Evolutionary conservation across 2,888 invertebrate genomes (phyloP), one percentile per base, ranked within the genome.

Genomic region (Stenurella melanura): DNA sequence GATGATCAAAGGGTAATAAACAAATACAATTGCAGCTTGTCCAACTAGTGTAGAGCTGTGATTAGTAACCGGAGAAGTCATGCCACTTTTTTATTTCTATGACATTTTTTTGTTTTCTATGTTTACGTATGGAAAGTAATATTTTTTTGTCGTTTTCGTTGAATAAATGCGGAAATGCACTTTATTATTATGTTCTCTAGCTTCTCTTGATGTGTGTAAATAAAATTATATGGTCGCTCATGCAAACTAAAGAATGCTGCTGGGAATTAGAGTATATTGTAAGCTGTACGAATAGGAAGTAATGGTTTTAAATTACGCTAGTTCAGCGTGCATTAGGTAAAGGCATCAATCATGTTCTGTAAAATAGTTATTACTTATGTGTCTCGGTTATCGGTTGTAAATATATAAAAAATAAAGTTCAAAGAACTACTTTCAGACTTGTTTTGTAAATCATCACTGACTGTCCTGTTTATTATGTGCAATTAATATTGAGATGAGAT

Each of bases 261-360:
- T 50, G 50, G 50, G 50, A 50, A 50, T n/a, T 50, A 50, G 50
- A 50, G 50, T 50, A 50, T 50, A n/a, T 50, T 50, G 50, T n/a
- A 50, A n/a, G 50, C 50, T 50, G n/a, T 50, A n/a, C n/a, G 15
- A n/a, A 50, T 50, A 50, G 50, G 50, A 50, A 50, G 50, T n/a
- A 50, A n/a, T 50, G 50, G 50, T 50, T 50, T 50, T 50, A n/a
- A 50, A n/a, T 50, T 50, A 50, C 50, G 15, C 50, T 42, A 12
- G 50, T 50, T 50, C 50, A 50, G 3, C 50, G 50, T 50, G 50
- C 50, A 50, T 50, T 50, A 50, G 12, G 50, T 50, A 50, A n/a
- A 50, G 6, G n/a, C 15, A 50, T 50, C n/a, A 50, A 50, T 50
- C n/a, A n/a, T n/a, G 50, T 50, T n/a, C 12, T 50, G 50, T 50